Evolutionary conservation across 1,140 invertebrate genomes (phyloP).

Genomic region (Zelostemma sp.): DNA sequence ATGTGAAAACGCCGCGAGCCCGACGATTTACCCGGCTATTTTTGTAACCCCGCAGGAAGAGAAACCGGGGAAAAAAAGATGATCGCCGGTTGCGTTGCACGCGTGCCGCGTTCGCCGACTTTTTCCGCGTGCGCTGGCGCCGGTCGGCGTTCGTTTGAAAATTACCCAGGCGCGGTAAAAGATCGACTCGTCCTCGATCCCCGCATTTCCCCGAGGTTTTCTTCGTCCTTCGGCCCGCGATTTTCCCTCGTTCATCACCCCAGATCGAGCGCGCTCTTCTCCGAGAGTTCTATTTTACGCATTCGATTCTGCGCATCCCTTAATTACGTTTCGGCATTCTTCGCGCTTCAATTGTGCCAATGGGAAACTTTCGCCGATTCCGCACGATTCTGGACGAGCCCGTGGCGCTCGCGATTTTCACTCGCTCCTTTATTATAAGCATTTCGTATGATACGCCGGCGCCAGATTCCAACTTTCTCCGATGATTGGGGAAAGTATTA

Average conservation of each 20-base stretch:
- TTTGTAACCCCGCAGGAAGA: conserved; percentile 15
- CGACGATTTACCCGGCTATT: not conserved
- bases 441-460: conserved; percentile 50
- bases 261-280: not conserved
- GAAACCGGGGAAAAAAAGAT: conserved; percentile 38
- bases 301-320: conserved; percentile 19
- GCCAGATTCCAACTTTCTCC: conserved; percentile 51
- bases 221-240: conserved; percentile 24
- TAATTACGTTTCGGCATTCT: too few species aligned
- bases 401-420: conserved; percentile 49
- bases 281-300: not conserved
- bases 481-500: conserved; percentile 47
- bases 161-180: conserved; percentile 46
- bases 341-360: conserved; percentile 30
- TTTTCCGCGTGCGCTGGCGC: conserved; percentile 26
- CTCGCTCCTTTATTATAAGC: conserved; percentile 52
- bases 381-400: conserved; percentile 41
- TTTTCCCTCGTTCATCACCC: not conserved
- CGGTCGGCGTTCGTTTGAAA: conserved; percentile 42
- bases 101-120: conserved; percentile 14
- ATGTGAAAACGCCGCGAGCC: not conserved
- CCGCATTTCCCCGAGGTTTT: conserved; percentile 25
- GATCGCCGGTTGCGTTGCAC: conserved; percentile 4
- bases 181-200: conserved; percentile 34
- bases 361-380: conserved; percentile 52